Conservation (phyloP, 2,888 invertebrate genomes). For the Cephus pulcher region DNA sequence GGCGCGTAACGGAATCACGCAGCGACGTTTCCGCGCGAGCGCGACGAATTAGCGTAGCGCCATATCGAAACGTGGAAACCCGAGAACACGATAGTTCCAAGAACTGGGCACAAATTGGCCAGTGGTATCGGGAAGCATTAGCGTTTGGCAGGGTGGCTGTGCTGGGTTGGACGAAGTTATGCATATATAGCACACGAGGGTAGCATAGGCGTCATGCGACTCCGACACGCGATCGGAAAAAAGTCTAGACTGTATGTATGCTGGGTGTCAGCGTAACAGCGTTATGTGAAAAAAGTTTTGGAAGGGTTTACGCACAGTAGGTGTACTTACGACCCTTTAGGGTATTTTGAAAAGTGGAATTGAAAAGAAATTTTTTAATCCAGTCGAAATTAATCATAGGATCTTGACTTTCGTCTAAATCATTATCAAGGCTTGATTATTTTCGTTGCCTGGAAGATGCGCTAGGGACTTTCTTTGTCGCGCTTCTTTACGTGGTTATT, state of each 20-base stretch:
- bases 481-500: too few relatives aligned
- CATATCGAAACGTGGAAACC: not conserved
- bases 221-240: constrained; percentile 50
- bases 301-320: too few relatives aligned
- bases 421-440: too few relatives aligned
- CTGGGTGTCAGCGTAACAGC: not conserved
- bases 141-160: constrained; percentile 5
- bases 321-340: too few relatives aligned
- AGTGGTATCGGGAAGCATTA: constrained; percentile 14
- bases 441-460: too few relatives aligned
- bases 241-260: constrained; percentile 24
- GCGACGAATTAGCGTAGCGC: not conserved
- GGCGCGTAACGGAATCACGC: too few relatives aligned
- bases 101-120: constrained; percentile 18
- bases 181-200: not conserved
- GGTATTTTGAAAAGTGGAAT: too few relatives aligned
- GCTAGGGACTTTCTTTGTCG: too few relatives aligned
- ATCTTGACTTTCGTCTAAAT: too few relatives aligned
- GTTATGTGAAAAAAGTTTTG: not conserved
- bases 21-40: too few relatives aligned
- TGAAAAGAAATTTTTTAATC: too few relatives aligned
- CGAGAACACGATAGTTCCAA: constrained; percentile 14
- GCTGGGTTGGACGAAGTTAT: not conserved
- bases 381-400: too few relatives aligned
- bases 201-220: constrained; percentile 43